phyloP scores from a whole-genome alignment of 1,140 invertebrate genomes.

The Tyrophagus putrescentiae region DNA sequence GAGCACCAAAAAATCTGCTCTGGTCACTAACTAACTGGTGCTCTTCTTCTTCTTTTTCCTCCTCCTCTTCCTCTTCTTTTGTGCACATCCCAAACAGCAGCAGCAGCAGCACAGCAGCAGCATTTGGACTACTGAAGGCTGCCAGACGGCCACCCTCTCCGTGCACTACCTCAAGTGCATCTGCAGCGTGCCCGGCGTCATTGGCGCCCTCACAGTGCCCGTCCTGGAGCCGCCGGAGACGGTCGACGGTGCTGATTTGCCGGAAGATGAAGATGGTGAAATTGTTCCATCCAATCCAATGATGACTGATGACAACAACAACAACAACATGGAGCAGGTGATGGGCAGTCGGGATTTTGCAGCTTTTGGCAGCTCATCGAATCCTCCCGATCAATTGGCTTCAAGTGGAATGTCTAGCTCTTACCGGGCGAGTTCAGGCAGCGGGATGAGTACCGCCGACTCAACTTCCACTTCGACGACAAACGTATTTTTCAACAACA shows the following conservation, averaged over 20 bases:
- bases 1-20: background rate
- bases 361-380: too few species aligned
- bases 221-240: background rate
- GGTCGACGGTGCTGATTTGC: background rate
- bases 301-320: background rate
- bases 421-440: too few species aligned
- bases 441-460: too few species aligned
- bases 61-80: background rate
- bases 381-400: too few species aligned
- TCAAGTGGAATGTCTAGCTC: too few species aligned
- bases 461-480: too few species aligned
- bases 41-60: background rate
- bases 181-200: slow-evolving; percentile 12
- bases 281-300: background rate
- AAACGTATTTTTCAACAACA: too few species aligned
- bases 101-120: background rate
- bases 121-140: slow-evolving; percentile 12
- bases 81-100: background rate
- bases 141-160: background rate
- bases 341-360: too few species aligned
- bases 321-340: too few species aligned
- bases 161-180: background rate
- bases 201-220: slow-evolving; percentile 6
- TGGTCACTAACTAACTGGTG: background rate
- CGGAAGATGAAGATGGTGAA: background rate